Evolutionary conservation across 2,113 vertebrate genomes (phyloP), one percentile per base, ranked within the genome.

Genomic region (Rhynchomys soricoides): DNA sequence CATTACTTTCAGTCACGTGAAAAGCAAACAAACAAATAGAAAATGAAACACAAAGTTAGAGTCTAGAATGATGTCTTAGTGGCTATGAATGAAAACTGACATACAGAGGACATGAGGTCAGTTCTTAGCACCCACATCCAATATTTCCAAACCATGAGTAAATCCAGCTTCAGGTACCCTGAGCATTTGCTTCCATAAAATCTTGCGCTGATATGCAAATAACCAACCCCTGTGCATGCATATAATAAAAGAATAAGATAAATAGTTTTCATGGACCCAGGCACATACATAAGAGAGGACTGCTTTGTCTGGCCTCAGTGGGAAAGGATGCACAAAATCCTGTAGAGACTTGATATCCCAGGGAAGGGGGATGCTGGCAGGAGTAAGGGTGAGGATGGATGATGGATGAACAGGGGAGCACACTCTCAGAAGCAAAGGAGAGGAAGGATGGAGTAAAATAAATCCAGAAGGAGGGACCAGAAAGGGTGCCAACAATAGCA

Each of bases 401-500:
- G 64, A n/a, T 66, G 64, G 26, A 31, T 12, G 64, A 66, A 3
- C 64, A 66, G 64, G 17, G 29, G 24, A 31, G 3, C 10, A 29
- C 64, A 12, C 26, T 66, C 64, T 66, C 64, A 31, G 64, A 31
- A 3, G 10, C 26, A 31, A 66, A 66, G 64, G 3, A 66, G 26
- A 31, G 26, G 4, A 4, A 12, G 1, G 64, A 31, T 66, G 64
- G 26, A 31, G 4, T 66, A 16, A 66, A 66, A 11, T n/a, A 66
- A 66, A 29, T 66, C 3, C 4, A 26, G 11, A 13, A 12, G 29
- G 1, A 26, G 26, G 11, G 3, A 11, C 26, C 1, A 2, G 64
- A 66, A 12, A 66, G 62, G 29, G 11, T 7, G 29, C 10, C 64
- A 66, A 66, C 26, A 66, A 31, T 31, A 29, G 10, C 2, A 31